Conservation (phyloP, 2,797 vertebrate species). For the Lacerta agilis region DNA sequence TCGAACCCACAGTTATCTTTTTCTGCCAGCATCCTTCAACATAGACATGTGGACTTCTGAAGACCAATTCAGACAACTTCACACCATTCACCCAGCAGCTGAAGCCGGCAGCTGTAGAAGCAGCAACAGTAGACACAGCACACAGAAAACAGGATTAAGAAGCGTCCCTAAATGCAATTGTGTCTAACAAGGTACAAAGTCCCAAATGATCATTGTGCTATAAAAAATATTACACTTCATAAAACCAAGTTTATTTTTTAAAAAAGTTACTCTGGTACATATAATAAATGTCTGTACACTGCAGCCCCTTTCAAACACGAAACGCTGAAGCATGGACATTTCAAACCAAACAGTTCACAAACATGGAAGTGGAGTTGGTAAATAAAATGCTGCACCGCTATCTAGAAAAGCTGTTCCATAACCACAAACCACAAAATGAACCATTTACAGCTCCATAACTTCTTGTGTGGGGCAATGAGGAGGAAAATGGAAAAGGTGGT, state of each 20-base stretch:
- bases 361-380: slow-evolving; percentile 58
- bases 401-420: slow-evolving; percentile 19
- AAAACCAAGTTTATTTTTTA: slow-evolving; percentile 76
- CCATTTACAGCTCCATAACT: not conserved
- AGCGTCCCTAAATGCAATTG: slow-evolving; percentile 35
- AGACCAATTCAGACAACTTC: slow-evolving; percentile 42
- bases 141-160: slow-evolving; percentile 36
- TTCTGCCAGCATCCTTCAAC: not conserved
- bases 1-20: not conserved
- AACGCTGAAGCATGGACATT: slow-evolving; percentile 44
- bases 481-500: too few relatives aligned
- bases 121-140: slow-evolving; percentile 30
- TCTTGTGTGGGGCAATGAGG: too few relatives aligned
- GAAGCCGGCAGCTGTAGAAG: slow-evolving; percentile 52
- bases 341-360: slow-evolving; percentile 56
- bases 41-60: slow-evolving; percentile 50
- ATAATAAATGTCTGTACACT: slow-evolving; percentile 76
- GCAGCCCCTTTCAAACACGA: slow-evolving; percentile 56
- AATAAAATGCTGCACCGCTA: slow-evolving; percentile 58
- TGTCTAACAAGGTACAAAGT: slow-evolving; percentile 62
- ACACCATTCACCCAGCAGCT: slow-evolving; percentile 20
- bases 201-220: slow-evolving; percentile 65
- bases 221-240: slow-evolving; percentile 77
- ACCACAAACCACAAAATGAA: slow-evolving; percentile 10
- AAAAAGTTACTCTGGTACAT: slow-evolving; percentile 76